Evolutionary conservation across 92 coral and sea anemone genomes (phyloP), one percentile per base, ranked within the genome.

Genomic region (Montipora capitata): DNA sequence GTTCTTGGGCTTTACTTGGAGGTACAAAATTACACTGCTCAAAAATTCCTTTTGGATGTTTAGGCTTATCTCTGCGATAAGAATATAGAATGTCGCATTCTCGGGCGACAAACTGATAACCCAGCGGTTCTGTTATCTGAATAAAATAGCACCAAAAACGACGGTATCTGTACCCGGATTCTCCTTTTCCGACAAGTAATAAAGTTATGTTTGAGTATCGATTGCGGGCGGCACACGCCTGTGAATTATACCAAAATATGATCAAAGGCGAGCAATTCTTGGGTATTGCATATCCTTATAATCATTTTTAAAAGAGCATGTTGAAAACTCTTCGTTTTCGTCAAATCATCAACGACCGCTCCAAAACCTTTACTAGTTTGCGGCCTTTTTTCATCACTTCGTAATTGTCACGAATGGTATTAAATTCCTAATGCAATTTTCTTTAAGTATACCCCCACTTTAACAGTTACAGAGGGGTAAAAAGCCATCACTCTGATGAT

Each of bases 11-110:
- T 13, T 51, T 9, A 49, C 1, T 14, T 66, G 20, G 15, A 68
- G 7, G 12, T 3, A 15, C 12, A 58, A 63, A 59, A 56, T 54
- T 75, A 54, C 69, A 54, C 61, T 54, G 78, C 44, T 10, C 58
- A 62, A 41, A 70, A 56, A 69, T 45, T 72, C 48, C 87, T 61
- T 42, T 44, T 71, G 17, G 15, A 83, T 38, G 7, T 71, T 72
- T 78, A 42, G 20, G 57, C 79, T 83, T 72, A 83, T 83, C 87
- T 83, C 61, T 56, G 7, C n/a, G 87, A 72, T 72, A 72, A 83
- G 7, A 48, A 27, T 27, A 27, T 27, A 48, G 61, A 2, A 35
- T 40, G 59, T 48, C 41, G 72, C 72, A 62, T 72, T 72, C 71
- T 58, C 80, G 35, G 51, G 80, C 45, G 87, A 72, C 61, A 27